phyloP scores from a whole-genome alignment of 2,113 vertebrate species.

The Pelusios castaneus region DNA sequence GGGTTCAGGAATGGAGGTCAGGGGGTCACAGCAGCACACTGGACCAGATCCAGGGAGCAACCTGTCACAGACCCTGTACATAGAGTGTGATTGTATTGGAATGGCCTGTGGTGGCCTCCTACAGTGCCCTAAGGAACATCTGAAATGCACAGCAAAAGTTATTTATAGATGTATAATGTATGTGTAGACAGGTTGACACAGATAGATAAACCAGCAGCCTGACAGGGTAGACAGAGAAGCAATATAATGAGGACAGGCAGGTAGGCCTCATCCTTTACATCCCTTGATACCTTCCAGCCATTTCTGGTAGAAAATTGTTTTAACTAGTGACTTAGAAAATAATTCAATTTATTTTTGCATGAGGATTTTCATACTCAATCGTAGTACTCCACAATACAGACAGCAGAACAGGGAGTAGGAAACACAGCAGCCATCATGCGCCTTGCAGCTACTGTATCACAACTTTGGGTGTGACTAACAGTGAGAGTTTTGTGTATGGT shows the following conservation, averaged over 20 bases:
- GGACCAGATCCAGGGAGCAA: too few species aligned
- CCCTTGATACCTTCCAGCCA: accelerated
- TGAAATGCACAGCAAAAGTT: neutral
- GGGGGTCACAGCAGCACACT: too few species aligned
- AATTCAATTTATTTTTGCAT: neutral
- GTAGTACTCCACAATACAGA: neutral
- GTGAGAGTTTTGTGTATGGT: neutral
- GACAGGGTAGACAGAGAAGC: neutral
- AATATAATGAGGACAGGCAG: neutral
- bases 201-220: neutral
- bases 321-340: neutral
- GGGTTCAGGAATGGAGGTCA: too few species aligned
- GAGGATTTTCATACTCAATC: neutral
- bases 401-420: neutral
- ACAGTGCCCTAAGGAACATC: neutral
- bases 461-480: accelerated
- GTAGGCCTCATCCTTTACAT: neutral
- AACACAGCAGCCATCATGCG: accelerated
- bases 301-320: neutral
- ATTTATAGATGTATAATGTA: neutral
- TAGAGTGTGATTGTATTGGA: neutral
- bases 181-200: accelerated
- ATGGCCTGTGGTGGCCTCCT: neutral
- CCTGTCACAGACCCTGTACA: too few species aligned
- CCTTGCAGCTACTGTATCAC: neutral